Base-by-base conservation (phyloP, 1,140 invertebrate genomes). In the Drosophila micromelanica region DNA sequence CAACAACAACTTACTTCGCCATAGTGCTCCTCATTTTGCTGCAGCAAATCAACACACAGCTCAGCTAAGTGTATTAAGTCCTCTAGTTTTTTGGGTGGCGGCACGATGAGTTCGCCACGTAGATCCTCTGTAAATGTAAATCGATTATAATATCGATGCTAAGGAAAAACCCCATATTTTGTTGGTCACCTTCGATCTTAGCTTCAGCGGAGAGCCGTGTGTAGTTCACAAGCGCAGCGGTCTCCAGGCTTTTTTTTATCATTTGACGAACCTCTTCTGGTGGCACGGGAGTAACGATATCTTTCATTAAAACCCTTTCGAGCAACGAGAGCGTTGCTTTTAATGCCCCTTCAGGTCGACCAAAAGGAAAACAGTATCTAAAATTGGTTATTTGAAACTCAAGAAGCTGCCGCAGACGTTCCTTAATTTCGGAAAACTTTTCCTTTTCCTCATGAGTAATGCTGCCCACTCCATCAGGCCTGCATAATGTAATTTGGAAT, bases 371-470 rank as follows among this genome's bases (percentile, higher is more conserved):
- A 92, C 98, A 98, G 92, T 97, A 99, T 93, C 98, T 96, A 93
- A 99, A 99, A 94, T 99, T 99, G 3, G 99, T 99, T 65, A 99
- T 99, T 94, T 99, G 99, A 93, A 98, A 96, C 93, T 99, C 98
- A 46, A 99, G 93, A 60, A 99, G 93, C 78, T 97, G 95, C 87
- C 97, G 95, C 56, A 99, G 93, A 51, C 98, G 94, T 89, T 99
- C 98, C 92, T 99, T 99, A 64, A 99, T 97, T 92, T 99, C 97
- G 63, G 98, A 96, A 93, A 99, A 99, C 90, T 98, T 98, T 86
- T 99, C 98, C 91, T 98, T 99, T 92, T 99, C 99, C 91, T 98
- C 98, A 85, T 98, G 95, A 4, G 98, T 98, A 65, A 99, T 98
- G 78, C 98, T 99, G 69, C 98, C 98, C 71, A 99, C 98, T 13